Evolutionary conservation across 2,797 vertebrate species (phyloP).

Genomic region (Lateolabrax maculatus): DNA sequence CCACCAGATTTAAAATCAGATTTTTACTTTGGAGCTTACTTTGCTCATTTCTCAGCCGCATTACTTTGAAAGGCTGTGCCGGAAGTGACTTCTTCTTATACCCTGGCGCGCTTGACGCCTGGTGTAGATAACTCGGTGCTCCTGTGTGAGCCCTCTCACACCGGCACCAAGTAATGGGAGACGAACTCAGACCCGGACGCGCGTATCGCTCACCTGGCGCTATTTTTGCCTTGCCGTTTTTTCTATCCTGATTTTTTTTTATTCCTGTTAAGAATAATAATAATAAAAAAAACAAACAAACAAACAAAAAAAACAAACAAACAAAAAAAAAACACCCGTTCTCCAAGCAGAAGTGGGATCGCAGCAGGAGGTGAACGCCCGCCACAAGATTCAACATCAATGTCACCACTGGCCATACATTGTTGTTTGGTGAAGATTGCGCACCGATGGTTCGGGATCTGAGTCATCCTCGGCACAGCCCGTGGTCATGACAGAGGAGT

Average conservation of each 20-base stretch:
- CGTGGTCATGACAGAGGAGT: constrained; percentile 69
- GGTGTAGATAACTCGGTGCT: constrained; percentile 48
- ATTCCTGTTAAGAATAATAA: background rate
- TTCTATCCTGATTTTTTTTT: background rate
- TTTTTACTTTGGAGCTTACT: background rate
- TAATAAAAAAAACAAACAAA: too few relatives aligned
- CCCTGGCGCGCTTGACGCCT: background rate
- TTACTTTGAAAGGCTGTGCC: constrained; percentile 39
- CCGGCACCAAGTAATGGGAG: constrained; percentile 70
- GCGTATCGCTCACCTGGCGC: constrained; percentile 51
- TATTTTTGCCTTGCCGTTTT: background rate
- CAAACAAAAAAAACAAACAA: too few relatives aligned
- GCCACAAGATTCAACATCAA: background rate
- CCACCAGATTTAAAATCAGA: too few relatives aligned
- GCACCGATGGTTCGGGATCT: constrained; percentile 43
- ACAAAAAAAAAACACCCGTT: background rate
- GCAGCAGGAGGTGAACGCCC: background rate
- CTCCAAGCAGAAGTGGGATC: background rate
- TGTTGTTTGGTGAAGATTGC: constrained; percentile 37
- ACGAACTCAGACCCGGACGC: constrained; percentile 31
- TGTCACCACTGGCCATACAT: constrained; percentile 7
- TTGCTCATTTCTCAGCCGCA: rapidly evolving
- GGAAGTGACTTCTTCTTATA: background rate
- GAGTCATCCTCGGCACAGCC: too few relatives aligned
- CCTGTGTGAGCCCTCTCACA: constrained; percentile 51